phyloP scores from a whole-genome alignment of 1,140 invertebrate species.

The Hyposmocoma kahamanoa region DNA sequence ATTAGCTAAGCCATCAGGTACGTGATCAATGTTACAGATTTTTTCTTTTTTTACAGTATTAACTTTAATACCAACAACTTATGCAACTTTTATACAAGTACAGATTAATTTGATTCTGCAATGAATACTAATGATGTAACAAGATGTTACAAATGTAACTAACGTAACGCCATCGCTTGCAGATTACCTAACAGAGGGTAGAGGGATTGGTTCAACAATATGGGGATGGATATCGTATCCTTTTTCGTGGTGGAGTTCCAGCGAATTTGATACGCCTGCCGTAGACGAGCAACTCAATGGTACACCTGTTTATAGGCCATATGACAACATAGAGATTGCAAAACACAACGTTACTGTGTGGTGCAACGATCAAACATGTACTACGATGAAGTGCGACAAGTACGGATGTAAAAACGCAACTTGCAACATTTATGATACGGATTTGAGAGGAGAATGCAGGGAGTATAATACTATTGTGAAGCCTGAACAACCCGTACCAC shows the following conservation, averaged over 20 bases:
- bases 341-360: conserved; percentile 54
- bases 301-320: conserved; percentile 14
- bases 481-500: conserved; percentile 25
- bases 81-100: too few species aligned
- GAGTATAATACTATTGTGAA: conserved; percentile 44
- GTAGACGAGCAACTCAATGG: conserved; percentile 25
- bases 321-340: conserved; percentile 39
- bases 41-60: too few species aligned
- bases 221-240: conserved; percentile 70
- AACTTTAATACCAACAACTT: too few species aligned
- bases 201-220: conserved; percentile 54
- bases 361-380: conserved; percentile 68
- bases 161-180: conserved; percentile 33
- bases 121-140: too few species aligned
- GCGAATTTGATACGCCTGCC: conserved; percentile 20
- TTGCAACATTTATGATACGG: conserved; percentile 68
- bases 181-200: conserved; percentile 46
- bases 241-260: conserved; percentile 56
- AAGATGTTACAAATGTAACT: too few species aligned
- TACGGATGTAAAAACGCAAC: conserved; percentile 50
- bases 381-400: conserved; percentile 54
- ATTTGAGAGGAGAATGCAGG: conserved; percentile 62
- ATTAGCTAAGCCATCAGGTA: conserved; percentile 47
- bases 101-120: too few species aligned
- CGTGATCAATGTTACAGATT: too few species aligned